These are phyloP conservation scores for Lycocerus yunnanus DNA, from an alignment of 2,888 invertebrate genomes.

Conservation along the genomic window DNA sequence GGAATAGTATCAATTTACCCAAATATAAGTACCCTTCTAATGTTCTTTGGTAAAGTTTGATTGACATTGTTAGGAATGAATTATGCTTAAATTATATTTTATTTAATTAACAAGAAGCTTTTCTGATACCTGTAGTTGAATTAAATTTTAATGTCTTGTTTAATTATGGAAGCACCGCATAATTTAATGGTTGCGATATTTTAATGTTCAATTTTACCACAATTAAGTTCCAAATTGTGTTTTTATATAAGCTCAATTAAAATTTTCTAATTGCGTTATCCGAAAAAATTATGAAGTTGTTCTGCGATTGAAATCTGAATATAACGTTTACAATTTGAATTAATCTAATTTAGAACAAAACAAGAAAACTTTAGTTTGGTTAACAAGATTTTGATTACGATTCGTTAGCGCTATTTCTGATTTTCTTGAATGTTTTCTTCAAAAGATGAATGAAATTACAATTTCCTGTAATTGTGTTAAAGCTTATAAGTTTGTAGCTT, in stretches of 20 bases:
- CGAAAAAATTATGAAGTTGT: background rate
- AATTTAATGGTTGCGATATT: background rate
- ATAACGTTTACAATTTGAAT: slow-evolving; percentile 2
- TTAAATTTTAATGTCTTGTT: background rate
- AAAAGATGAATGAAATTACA: slow-evolving; percentile 1
- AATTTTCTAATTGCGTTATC: background rate
- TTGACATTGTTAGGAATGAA: background rate
- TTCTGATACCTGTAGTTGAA: background rate
- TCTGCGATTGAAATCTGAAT: background rate
- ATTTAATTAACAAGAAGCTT: background rate
- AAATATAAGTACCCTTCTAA: background rate
- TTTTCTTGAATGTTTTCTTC: background rate
- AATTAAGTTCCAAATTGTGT: background rate
- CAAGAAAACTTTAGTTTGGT: background rate
- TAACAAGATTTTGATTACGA: slow-evolving; percentile 1
- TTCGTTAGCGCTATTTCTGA: background rate
- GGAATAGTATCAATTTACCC: background rate
- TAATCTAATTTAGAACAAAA: background rate
- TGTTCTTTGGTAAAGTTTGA: background rate
- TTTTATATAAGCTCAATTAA: background rate
- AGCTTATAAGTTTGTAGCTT: background rate
- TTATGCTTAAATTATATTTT: background rate
- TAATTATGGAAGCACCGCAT: background rate
- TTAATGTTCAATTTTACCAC: background rate
- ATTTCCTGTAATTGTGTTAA: background rate